phyloP scores from a whole-genome alignment of 2,113 vertebrate genomes.

The Anser cygnoides region DNA sequence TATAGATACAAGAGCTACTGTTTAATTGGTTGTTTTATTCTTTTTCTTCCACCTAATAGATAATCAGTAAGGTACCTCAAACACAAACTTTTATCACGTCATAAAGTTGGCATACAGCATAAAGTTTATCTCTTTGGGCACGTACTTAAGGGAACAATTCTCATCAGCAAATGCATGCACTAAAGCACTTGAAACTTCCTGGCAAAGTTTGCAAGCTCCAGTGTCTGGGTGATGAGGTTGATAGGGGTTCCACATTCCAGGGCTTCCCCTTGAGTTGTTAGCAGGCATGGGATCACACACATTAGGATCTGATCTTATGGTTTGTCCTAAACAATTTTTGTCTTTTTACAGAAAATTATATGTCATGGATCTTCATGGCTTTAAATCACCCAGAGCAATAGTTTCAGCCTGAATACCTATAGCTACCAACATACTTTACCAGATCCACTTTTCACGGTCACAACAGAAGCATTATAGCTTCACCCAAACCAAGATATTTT shows the following conservation, averaged over 20 bases:
- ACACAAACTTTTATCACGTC: slow-evolving; percentile 72
- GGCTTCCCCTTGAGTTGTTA: neutral
- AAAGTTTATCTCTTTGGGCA: slow-evolving; percentile 64
- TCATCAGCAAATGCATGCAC: neutral
- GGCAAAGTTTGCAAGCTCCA: neutral
- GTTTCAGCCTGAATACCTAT: neutral
- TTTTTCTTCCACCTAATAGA: slow-evolving; percentile 72
- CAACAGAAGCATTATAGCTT: neutral
- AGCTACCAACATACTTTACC: neutral
- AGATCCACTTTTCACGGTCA: neutral
- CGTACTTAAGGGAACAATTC: slow-evolving; percentile 35
- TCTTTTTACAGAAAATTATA: neutral
- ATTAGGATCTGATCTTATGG: neutral
- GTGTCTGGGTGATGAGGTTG: neutral
- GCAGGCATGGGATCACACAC: neutral
- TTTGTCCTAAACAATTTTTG: neutral
- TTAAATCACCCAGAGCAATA: neutral
- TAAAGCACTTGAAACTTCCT: neutral
- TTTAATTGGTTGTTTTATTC: slow-evolving; percentile 75
- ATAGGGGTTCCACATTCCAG: neutral
- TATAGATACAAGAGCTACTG: slow-evolving; percentile 49
- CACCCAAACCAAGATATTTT: neutral
- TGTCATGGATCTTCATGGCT: accelerated
- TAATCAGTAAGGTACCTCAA: slow-evolving; percentile 71
- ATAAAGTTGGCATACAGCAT: slow-evolving; percentile 62